These are phyloP conservation scores for Drosophila nr. medialis DNA, from an alignment of 2,888 invertebrate genomes.

Conservation along the genomic window DNA sequence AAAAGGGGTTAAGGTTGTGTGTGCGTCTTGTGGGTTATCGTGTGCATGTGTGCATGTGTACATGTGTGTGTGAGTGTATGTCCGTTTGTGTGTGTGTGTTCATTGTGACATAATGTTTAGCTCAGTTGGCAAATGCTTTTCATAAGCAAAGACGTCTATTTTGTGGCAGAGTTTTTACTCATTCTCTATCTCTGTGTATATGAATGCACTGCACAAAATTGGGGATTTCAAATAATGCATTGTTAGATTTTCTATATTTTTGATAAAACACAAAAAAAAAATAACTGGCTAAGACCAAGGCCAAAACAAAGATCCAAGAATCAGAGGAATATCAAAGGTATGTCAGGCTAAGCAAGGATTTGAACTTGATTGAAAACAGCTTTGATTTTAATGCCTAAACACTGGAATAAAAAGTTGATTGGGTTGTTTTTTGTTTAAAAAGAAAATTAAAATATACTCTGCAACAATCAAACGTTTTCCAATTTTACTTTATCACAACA, in stretches of 20 bases:
- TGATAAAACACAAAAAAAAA: rapidly evolving
- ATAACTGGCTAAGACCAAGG: too few species aligned
- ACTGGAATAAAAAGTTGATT: background rate
- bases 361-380: background rate
- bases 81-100: constrained; percentile 1
- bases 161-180: constrained; percentile 6
- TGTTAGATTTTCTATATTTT: too few species aligned
- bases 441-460: background rate
- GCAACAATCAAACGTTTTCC: background rate
- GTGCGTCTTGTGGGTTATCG: constrained; percentile 12
- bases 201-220: background rate
- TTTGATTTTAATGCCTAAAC: background rate
- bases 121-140: constrained; percentile 51
- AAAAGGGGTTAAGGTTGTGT: constrained; percentile 16
- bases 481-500: background rate
- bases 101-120: constrained; percentile 44
- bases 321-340: background rate
- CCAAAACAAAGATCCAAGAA: background rate
- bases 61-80: background rate
- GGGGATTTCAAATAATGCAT: too few species aligned
- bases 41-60: background rate
- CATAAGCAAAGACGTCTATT: constrained; percentile 34
- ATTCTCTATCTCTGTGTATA: background rate
- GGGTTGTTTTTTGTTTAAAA: rapidly evolving
- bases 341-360: background rate